Evolutionary conservation across 1,140 invertebrate genomes (phyloP).

Genomic region (Odontomachus brunneus): DNA sequence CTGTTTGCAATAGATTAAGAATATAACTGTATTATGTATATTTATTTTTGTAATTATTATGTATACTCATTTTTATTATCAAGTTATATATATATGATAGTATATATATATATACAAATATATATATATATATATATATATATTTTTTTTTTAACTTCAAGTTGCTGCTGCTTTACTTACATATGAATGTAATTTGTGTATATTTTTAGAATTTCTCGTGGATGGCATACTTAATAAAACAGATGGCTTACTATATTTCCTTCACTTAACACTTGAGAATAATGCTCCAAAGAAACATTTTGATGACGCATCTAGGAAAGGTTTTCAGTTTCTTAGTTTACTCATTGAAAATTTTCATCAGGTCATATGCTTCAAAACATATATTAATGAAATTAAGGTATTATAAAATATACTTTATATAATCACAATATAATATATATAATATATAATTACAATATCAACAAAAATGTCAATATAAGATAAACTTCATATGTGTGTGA

Average conservation of each 20-base stretch:
- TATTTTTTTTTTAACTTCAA: too few relatives aligned
- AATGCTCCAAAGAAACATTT: neutral
- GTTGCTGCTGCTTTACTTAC: too few relatives aligned
- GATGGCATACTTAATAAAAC: conserved; percentile 67
- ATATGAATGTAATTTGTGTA: conserved; percentile 21
- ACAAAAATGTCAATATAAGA: neutral
- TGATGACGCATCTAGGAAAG: conserved; percentile 60
- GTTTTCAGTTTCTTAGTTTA: conserved; percentile 70
- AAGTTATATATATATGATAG: neutral
- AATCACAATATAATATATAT: conserved; percentile 2
- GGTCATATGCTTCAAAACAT: conserved; percentile 60
- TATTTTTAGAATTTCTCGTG: conserved; percentile 69
- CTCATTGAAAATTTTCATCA: conserved; percentile 71
- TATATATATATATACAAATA: conserved; percentile 28
- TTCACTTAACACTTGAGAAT: conserved; percentile 57
- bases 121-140: too few relatives aligned
- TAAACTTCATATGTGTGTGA: neutral
- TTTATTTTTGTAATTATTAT: neutral
- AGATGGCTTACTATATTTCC: conserved; percentile 69
- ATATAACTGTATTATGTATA: neutral
- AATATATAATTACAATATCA: neutral
- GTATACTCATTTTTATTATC: neutral
- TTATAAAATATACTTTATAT: conserved; percentile 20
- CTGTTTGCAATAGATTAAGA: neutral
- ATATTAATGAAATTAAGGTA: conserved; percentile 71